Percentiles rank a stretch among this genome's conserved stretches.
Conservation (phyloP, 2,888 invertebrate species). For the Lamproptera curius region DNA sequence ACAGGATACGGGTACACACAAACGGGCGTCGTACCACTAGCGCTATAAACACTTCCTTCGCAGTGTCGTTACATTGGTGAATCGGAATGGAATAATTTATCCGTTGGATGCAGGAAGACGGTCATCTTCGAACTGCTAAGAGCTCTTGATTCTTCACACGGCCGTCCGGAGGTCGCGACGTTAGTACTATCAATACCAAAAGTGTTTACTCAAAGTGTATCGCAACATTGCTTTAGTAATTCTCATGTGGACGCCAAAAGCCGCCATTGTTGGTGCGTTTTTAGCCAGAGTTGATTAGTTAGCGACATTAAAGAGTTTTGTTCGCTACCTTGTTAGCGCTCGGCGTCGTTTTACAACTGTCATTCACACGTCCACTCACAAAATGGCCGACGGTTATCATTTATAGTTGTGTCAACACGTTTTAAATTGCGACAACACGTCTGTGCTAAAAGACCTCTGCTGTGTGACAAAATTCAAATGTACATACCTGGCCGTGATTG, state of each 20-base stretch:
- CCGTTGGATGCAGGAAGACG: slow-evolving; percentile 37
- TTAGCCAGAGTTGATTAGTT: slow-evolving; percentile 54
- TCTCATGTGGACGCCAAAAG: slow-evolving; percentile 56
- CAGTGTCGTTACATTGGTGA: slow-evolving; percentile 21
- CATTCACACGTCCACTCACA: slow-evolving; percentile 12
- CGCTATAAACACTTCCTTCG: slow-evolving; percentile 18
- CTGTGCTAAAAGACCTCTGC: too few relatives aligned
- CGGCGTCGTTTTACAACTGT: slow-evolving; percentile 27
- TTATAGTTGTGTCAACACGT: slow-evolving; percentile 9
- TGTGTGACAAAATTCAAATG: too few relatives aligned
- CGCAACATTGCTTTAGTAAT: slow-evolving; percentile 40
- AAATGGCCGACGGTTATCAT: slow-evolving; percentile 13
- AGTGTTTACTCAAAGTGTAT: slow-evolving; percentile 30
- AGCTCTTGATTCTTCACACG: slow-evolving; percentile 13
- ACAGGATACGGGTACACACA: slow-evolving; percentile 9
- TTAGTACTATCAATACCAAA: slow-evolving; percentile 22
- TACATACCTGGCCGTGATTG: too few relatives aligned
- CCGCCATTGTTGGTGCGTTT: slow-evolving; percentile 31
- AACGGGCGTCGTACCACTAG: slow-evolving; percentile 12
- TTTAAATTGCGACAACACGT: slow-evolving; percentile 17
- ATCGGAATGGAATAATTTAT: slow-evolving; percentile 29
- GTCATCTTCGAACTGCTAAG: slow-evolving; percentile 32
- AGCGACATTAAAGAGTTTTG: slow-evolving; percentile 45
- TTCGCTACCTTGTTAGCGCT: slow-evolving; percentile 48
- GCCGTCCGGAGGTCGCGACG: slow-evolving; percentile 10